These are phyloP conservation scores for Chironomus tepperi DNA, from an alignment of 1,140 invertebrate genomes.

Conservation along the genomic window DNA sequence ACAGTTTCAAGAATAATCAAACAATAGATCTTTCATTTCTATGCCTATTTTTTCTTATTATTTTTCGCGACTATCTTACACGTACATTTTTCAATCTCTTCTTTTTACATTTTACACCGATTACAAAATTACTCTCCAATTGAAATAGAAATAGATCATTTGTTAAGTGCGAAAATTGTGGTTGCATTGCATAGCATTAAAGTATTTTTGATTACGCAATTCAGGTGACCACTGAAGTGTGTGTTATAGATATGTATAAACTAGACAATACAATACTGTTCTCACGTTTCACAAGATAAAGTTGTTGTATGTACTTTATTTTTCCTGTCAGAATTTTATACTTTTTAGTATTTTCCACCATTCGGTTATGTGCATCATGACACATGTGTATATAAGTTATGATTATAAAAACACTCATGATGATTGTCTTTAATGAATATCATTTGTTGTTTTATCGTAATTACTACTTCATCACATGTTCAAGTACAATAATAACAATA, in stretches of 20 bases:
- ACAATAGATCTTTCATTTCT: not conserved
- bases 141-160: conserved; percentile 1
- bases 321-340: too few relatives aligned
- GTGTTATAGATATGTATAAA: too few relatives aligned
- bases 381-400: not conserved
- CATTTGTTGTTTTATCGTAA: conserved; percentile 8
- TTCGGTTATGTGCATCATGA: not conserved
- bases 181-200: not conserved
- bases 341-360: too few relatives aligned
- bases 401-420: too few relatives aligned
- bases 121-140: conserved; percentile 8
- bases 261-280: not conserved
- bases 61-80: not conserved
- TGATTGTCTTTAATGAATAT: not conserved
- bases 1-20: not conserved
- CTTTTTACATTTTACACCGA: not conserved
- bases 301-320: not conserved
- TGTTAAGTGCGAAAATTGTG: conserved; percentile 6
- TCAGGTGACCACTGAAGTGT: too few relatives aligned
- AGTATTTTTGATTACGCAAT: too few relatives aligned
- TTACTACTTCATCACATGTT: not conserved
- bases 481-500: not conserved
- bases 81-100: not conserved
- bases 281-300: not conserved
- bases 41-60: not conserved